Base-by-base conservation (phyloP, 2,888 invertebrate genomes). In the Hirtodrosophila trivittata region DNA sequence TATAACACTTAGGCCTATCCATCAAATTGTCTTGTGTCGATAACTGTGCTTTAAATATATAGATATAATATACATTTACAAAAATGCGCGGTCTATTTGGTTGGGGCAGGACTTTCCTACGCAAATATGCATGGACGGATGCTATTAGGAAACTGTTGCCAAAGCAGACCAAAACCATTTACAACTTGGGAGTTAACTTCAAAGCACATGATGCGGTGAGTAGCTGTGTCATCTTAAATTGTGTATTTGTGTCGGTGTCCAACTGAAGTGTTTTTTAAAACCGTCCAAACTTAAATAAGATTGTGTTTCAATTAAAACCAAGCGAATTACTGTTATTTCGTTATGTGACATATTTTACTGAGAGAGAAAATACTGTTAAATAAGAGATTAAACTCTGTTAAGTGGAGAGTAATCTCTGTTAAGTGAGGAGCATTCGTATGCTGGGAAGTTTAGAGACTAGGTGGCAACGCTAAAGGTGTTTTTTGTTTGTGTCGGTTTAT, bases 171-270 rank as follows among this genome's bases (percentile, higher is more conserved):
- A 57, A 81, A 18, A 75, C 75, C 66, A 59, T 88, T 30, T 88
- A 87, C 51, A 88, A 88, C 35, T 72, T 87, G 28, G 83, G 82
- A 6, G 68, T 62, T 16, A 63, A 49, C 16, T 82, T 85, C 3
- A 83, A 82, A 26, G 26, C 64, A 1, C 37, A 28, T n/a, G 69
- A 77, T 46, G 60, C 80, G 69, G 85, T 85, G 35, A 75, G 69
- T 72, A 37, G 18, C 4, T 12, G 28, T 28, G 6, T n/a, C n/a
- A n/a, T n/a, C n/a, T n/a, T n/a, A n/a, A n/a, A n/a, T n/a, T n/a
- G n/a, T n/a, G n/a, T n/a, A n/a, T n/a, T n/a, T n/a, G n/a, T n/a
- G n/a, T n/a, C n/a, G n/a, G n/a, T n/a, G n/a, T n/a, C n/a, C n/a
- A n/a, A n/a, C n/a, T n/a, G n/a, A n/a, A n/a, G n/a, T n/a, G n/a